Percentiles rank a stretch among this genome's conserved stretches.
phyloP scores from a whole-genome alignment of 2,888 invertebrate species.

The Lymantria monacha region DNA sequence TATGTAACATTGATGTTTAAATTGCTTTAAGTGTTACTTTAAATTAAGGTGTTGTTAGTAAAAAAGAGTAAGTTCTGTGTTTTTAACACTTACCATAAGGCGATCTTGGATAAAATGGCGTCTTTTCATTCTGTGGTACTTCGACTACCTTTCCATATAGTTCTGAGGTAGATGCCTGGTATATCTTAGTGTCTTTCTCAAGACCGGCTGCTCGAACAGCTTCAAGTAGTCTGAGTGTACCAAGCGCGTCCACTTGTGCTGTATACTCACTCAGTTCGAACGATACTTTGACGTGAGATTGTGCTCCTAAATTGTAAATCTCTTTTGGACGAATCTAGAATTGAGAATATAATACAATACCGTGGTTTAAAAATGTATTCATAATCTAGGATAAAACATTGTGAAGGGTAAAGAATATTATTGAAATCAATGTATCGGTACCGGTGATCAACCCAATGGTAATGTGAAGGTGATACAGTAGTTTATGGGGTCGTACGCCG shows the following conservation, averaged over 20 bases:
- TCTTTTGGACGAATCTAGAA: constrained; percentile 89
- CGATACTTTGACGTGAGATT: constrained; percentile 99
- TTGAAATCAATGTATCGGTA: too few species aligned
- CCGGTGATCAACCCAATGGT: too few species aligned
- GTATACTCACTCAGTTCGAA: constrained; percentile 99
- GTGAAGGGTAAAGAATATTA: too few species aligned
- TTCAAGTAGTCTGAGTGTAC: constrained; percentile 94
- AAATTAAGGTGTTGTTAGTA: too few species aligned
- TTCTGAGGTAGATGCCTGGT: constrained; percentile 98
- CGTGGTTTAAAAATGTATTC: too few species aligned
- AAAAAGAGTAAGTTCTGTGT: too few species aligned
- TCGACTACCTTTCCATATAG: constrained; percentile 96
- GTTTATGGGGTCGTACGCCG: too few species aligned
- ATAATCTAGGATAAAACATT: too few species aligned
- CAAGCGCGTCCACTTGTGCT: constrained; percentile 98
- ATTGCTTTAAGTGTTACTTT: too few species aligned
- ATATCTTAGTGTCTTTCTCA: constrained; percentile 91
- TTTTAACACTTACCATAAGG: constrained; percentile 89
- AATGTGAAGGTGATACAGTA: too few species aligned
- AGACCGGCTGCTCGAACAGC: constrained; percentile 95
- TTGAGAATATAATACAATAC: not conserved
- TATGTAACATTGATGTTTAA: too few species aligned
- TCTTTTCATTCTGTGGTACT: constrained; percentile 96
- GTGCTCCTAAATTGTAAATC: constrained; percentile 99
- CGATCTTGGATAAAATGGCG: constrained; percentile 97